Evolutionary conservation across 2,888 invertebrate species (phyloP).

Genomic region (Galeopsomyia nigrocyanea): DNA sequence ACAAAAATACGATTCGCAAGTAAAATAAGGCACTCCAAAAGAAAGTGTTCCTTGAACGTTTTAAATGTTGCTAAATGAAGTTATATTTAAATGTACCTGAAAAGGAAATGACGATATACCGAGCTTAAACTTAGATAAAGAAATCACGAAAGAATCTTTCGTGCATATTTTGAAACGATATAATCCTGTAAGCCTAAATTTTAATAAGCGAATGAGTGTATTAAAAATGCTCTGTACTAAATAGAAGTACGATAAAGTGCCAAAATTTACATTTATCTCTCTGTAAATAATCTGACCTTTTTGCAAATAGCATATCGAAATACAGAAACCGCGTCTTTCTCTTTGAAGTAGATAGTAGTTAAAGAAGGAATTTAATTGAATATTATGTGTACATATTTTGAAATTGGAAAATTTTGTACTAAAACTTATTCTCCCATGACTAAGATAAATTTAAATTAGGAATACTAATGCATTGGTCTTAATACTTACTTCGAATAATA

Average conservation of each 20-base stretch:
- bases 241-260: conserved; percentile 38
- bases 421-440: too few relatives aligned
- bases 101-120: conserved; percentile 34
- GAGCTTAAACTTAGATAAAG: conserved; percentile 46
- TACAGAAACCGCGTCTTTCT: conserved; percentile 12
- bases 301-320: conserved; percentile 33
- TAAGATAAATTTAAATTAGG: too few relatives aligned
- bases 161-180: conserved; percentile 41
- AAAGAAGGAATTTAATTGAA: too few relatives aligned
- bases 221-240: conserved; percentile 29
- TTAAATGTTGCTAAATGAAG: conserved; percentile 27
- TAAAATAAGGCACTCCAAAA: background rate
- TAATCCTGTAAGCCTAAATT: conserved; percentile 35
- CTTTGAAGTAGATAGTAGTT: conserved; percentile 4
- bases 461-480: too few relatives aligned
- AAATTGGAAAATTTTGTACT: too few relatives aligned
- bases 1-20: conserved; percentile 5
- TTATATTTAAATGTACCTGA: conserved; percentile 44
- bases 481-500: too few relatives aligned
- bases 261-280: conserved; percentile 38
- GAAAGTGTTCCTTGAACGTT: conserved; percentile 18
- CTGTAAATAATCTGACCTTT: conserved; percentile 41
- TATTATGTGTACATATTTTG: too few relatives aligned
- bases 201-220: conserved; percentile 26
- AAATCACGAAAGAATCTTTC: conserved; percentile 28